Evolutionary conservation across 2,113 vertebrate species (phyloP).

Genomic region (Leptobrachium ailaonicum): DNA sequence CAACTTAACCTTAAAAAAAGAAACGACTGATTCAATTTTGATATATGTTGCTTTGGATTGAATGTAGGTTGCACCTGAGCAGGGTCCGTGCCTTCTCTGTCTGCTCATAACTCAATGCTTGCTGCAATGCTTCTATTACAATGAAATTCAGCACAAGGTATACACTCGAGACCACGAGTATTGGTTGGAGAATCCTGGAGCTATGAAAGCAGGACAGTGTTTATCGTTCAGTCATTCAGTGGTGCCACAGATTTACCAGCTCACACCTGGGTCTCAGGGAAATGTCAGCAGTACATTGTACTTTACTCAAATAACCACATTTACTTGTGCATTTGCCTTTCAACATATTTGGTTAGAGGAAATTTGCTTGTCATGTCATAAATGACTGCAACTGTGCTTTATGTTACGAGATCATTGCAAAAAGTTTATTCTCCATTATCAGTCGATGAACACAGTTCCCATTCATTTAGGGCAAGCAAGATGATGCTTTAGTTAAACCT

Average conservation of each 20-base stretch:
- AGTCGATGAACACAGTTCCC: no score
- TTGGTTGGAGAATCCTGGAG: neutral
- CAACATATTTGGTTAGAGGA: no score
- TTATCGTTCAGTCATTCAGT: conserved; percentile 7
- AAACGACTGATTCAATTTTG: neutral
- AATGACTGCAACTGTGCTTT: no score
- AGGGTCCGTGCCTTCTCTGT: neutral
- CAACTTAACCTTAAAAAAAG: no score
- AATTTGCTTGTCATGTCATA: no score
- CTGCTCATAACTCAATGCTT: conserved; percentile 20
- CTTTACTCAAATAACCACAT: no score
- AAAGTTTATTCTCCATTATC: no score
- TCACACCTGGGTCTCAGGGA: conserved; percentile 1
- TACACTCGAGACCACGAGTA: conserved; percentile 18
- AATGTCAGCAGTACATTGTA: no score
- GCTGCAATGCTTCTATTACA: conserved; percentile 2
- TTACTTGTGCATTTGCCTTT: no score
- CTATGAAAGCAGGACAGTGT: conserved; percentile 1
- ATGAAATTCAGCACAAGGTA: conserved; percentile 5
- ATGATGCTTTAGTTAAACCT: no score
- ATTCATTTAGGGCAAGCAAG: no score
- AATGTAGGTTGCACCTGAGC: conserved; percentile 38
- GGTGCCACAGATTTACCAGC: neutral
- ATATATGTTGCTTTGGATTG: neutral
- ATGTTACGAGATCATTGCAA: no score